A percentile compares a stretch with the other conserved stretches of the same genome.
These are phyloP conservation scores for Apis dorsata DNA, from an alignment of 1,140 invertebrate species.

Conservation along the genomic window DNA sequence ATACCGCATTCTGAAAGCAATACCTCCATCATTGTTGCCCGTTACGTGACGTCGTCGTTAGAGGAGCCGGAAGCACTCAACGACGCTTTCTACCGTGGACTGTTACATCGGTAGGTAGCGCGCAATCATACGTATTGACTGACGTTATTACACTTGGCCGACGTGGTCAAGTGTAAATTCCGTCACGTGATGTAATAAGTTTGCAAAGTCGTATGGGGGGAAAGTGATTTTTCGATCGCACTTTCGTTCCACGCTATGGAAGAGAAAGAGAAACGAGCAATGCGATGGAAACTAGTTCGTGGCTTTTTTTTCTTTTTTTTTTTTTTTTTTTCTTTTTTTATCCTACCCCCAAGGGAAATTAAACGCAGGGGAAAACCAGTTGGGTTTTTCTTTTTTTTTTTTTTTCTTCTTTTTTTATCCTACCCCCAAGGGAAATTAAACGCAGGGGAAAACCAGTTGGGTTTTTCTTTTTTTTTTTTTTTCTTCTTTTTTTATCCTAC, in stretches of 20 bases:
- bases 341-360: background rate
- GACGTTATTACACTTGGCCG: slow-evolving; percentile 8
- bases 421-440: background rate
- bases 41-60: background rate
- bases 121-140: slow-evolving; percentile 8
- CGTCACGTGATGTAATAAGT: slow-evolving; percentile 15
- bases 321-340: background rate
- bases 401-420: background rate
- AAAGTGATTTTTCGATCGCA: slow-evolving; percentile 33
- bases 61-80: background rate
- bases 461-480: no score
- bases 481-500: background rate
- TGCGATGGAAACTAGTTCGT: background rate
- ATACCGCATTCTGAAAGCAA: slow-evolving; percentile 84
- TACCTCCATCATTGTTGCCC: slow-evolving; percentile 19
- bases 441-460: background rate
- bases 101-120: slow-evolving; percentile 11
- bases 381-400: no score
- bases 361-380: no score
- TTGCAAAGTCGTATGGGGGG: background rate
- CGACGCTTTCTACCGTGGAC: slow-evolving; percentile 10
- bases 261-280: background rate
- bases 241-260: background rate
- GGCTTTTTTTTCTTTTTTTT: background rate
- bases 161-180: slow-evolving; percentile 18